Base-by-base conservation (phyloP, 2,113 vertebrate species). In the Spea bombifrons region DNA sequence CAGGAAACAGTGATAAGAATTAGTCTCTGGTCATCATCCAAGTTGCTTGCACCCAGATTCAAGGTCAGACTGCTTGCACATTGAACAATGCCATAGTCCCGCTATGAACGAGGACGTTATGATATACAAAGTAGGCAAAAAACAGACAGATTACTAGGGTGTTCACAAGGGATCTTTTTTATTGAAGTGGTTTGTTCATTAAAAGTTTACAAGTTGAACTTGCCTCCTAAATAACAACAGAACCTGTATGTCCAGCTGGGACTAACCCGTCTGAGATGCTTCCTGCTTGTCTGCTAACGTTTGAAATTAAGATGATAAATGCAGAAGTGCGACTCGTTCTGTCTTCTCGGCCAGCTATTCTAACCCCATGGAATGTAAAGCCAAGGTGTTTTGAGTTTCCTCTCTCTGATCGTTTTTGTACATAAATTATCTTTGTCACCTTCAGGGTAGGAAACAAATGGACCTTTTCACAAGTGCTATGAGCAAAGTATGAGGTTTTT, bases 221-320 rank as follows among this genome's bases (percentile, higher is more conserved):
- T 71, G 68, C 5, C 69, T 50, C 43, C 17, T 64, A 5, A n/a
- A 72, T 8, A 13, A 5, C 45, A 59, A 50, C 0, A 71, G 76
- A 78, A 65, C 59, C 71, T 66, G 76, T 66, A 17, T 17, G 47
- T 63, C 55, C 67, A 64, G 67, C 55, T 63, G 76, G 65, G 69
- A 78, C 68, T 43, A 61, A 72, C 47, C 17, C 10, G 76, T 78
- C 76, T 78, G 5, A 15, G 13, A 45, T 17, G 55, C 69, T 78
- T 78, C 76, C 76, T 78, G 66, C n/a, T 71, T 7, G 59, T 78
- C 76, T 65, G 12, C 46, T 53, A 44, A 9, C 63, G 52, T 48
- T 47, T 52, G 17, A 71, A 78, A 45, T 49, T 3, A 47, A 17
- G 59, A 16, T 44, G 46, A 64, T 57, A 71, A 44, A 15, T 71